A percentile compares a stretch with the other conserved stretches of the same genome.
These are phyloP conservation scores for Crotalus helleri DNA, from an alignment of 2,113 vertebrate genomes.

Conservation along the genomic window DNA sequence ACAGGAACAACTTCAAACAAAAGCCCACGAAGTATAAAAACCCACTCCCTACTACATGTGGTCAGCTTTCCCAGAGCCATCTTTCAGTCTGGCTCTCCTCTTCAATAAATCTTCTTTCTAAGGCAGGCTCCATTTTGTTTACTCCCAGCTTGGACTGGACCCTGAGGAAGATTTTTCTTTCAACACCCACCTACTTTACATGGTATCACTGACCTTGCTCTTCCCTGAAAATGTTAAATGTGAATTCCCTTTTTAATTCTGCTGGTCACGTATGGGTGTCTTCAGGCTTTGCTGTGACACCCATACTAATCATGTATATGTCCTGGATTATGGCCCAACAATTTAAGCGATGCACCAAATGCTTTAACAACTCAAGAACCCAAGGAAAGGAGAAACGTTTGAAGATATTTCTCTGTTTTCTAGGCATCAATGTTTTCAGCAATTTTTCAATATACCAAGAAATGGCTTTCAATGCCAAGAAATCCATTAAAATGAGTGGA, in stretches of 20 bases:
- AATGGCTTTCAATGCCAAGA: neutral
- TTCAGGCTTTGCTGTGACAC: neutral
- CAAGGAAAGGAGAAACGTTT: neutral
- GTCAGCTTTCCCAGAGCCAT: no score
- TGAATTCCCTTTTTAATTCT: neutral
- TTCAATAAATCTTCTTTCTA: no score
- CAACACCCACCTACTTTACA: neutral
- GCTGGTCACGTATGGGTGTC: neutral
- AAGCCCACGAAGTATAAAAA: no score
- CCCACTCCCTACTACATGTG: no score
- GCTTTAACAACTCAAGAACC: neutral
- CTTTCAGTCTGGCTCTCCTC: no score
- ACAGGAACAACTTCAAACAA: no score
- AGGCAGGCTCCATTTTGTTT: no score
- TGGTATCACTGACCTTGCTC: neutral
- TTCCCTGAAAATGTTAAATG: neutral
- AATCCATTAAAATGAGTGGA: neutral
- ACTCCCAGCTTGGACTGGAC: no score
- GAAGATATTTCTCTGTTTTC: neutral
- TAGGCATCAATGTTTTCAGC: neutral
- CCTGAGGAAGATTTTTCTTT: no score
- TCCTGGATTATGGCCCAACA: neutral
- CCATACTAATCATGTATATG: neutral
- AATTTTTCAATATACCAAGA: neutral
- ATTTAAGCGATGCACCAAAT: neutral